These are phyloP conservation scores for Argynnis bischoffii DNA, from an alignment of 2,888 invertebrate genomes.

Conservation along the genomic window DNA sequence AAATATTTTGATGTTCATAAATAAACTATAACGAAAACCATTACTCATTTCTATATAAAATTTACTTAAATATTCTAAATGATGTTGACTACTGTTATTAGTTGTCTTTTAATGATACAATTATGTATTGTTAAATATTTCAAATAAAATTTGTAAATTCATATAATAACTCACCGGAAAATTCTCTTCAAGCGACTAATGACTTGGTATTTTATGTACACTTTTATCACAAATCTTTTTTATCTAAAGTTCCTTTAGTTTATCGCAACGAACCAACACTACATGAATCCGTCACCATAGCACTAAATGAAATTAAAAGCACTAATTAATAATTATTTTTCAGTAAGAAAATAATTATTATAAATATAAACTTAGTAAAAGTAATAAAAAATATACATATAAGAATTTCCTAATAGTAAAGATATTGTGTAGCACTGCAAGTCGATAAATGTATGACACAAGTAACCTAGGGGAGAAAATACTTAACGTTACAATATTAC, in stretches of 20 bases:
- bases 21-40: not conserved
- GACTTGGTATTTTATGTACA: slow-evolving; percentile 76
- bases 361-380: not conserved
- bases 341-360: not conserved
- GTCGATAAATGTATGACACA: slow-evolving; percentile 23
- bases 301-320: slow-evolving; percentile 22
- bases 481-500: slow-evolving; percentile 34
- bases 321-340: slow-evolving; percentile 3
- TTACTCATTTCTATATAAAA: slow-evolving; percentile 3
- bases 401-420: not conserved
- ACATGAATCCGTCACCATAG: slow-evolving; percentile 32
- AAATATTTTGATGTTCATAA: not conserved
- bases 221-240: slow-evolving; percentile 53
- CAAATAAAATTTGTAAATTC: not conserved
- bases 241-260: slow-evolving; percentile 41
- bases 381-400: not conserved
- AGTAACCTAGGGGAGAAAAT: slow-evolving; percentile 26
- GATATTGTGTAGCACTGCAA: not conserved
- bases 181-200: slow-evolving; percentile 82
- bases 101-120: not conserved
- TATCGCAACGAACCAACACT: slow-evolving; percentile 34
- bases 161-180: slow-evolving; percentile 70
- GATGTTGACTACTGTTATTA: not conserved
- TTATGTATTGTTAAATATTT: not conserved
- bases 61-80: not conserved